These are phyloP conservation scores for Nesogale talazaci DNA, from an alignment of 2,113 vertebrate genomes.

Conservation along the genomic window DNA sequence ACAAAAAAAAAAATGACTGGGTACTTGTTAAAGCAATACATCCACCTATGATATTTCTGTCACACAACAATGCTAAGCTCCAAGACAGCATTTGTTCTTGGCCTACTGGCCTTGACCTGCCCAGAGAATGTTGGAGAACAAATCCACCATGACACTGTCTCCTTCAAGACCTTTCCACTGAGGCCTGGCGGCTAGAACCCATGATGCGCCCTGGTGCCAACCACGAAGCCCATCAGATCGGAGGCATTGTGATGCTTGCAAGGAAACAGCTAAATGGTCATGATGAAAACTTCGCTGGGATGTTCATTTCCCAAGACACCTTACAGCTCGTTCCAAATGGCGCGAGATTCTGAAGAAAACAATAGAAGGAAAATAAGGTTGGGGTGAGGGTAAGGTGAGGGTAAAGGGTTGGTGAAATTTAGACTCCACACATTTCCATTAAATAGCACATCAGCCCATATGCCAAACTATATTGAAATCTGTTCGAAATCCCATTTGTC, in stretches of 20 bases:
- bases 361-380: slow-evolving; percentile 38
- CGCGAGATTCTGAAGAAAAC: slow-evolving; percentile 59
- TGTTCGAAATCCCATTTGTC: slow-evolving; percentile 72
- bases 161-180: neutral
- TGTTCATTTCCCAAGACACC: slow-evolving; percentile 54
- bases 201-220: neutral
- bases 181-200: neutral
- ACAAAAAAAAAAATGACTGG: neutral
- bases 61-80: neutral
- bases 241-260: neutral
- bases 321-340: slow-evolving; percentile 44
- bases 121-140: neutral
- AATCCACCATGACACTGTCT: neutral
- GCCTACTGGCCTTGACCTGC: neutral
- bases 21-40: neutral
- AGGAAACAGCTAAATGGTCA: slow-evolving; percentile 43
- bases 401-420: slow-evolving; percentile 36
- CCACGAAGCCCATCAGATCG: slow-evolving; percentile 18
- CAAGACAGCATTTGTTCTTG: neutral
- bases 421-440: slow-evolving; percentile 71
- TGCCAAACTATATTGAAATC: slow-evolving; percentile 69
- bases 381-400: slow-evolving; percentile 1
- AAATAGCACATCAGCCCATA: slow-evolving; percentile 69
- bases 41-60: neutral
- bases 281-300: slow-evolving; percentile 59